Conservation (phyloP, 1,140 invertebrate genomes). For the Papilio machaon region DNA sequence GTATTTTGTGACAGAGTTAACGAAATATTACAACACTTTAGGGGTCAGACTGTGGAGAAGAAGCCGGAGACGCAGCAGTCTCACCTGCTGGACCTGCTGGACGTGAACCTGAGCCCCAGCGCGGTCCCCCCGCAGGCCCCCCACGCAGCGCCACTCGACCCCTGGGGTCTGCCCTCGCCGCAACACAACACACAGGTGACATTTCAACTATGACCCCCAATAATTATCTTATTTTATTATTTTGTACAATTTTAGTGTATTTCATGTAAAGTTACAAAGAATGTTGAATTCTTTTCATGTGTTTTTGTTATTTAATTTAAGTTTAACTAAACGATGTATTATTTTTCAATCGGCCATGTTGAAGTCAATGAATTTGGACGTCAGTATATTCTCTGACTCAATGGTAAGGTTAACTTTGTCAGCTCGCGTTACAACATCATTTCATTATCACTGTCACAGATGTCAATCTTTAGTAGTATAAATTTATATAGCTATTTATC, state of each 20-base stretch:
- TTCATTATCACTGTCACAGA: not conserved
- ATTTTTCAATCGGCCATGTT: not conserved
- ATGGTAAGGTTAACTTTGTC: conserved; percentile 54
- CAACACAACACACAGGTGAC: conserved; percentile 36
- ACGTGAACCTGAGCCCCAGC: conserved; percentile 88
- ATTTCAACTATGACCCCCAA: not conserved
- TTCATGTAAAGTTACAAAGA: too few species aligned
- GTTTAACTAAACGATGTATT: not conserved
- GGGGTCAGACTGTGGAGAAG: conserved; percentile 52
- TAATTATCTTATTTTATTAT: too few species aligned
- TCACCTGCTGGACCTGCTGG: conserved; percentile 89
- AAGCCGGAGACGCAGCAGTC: conserved; percentile 57
- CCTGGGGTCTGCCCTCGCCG: conserved; percentile 85
- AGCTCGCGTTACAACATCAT: not conserved
- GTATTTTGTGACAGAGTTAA: not conserved
- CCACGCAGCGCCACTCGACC: conserved; percentile 80
- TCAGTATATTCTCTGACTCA: conserved; percentile 54
- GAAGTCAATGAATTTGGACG: conserved; percentile 50
- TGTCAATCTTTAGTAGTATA: too few species aligned
- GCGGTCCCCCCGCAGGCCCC: conserved; percentile 73
- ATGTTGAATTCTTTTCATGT: too few species aligned
- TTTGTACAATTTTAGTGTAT: too few species aligned
- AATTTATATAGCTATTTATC: not conserved
- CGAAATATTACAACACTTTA: conserved; percentile 21
- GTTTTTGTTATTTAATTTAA: too few species aligned